These are phyloP conservation scores for Drosophila burlai DNA, from an alignment of 1,140 invertebrate genomes.

Conservation along the genomic window DNA sequence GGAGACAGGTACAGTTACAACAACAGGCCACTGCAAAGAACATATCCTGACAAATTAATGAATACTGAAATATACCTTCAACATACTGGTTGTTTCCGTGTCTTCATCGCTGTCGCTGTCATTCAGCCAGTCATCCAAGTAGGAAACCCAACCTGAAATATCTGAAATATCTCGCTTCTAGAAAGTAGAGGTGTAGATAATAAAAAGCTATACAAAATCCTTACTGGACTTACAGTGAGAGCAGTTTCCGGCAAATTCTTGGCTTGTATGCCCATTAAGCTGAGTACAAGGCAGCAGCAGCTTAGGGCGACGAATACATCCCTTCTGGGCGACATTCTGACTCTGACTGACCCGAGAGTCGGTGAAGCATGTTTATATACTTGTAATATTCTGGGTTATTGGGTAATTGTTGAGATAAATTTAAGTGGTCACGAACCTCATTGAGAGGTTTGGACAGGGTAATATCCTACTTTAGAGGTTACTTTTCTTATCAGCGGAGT, in stretches of 20 bases:
- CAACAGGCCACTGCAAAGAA: constrained; percentile 6
- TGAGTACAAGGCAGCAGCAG: constrained; percentile 29
- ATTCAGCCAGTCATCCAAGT: constrained; percentile 29
- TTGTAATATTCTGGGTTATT: constrained; percentile 9
- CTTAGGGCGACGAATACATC: constrained; percentile 26
- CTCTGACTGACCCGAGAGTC: constrained; percentile 28
- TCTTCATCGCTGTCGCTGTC: constrained; percentile 20
- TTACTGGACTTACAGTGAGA: constrained; percentile 17
- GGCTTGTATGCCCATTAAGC: constrained; percentile 7
- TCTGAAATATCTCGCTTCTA: constrained; percentile 26
- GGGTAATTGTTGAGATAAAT: neutral
- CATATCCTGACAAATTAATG: constrained; percentile 45
- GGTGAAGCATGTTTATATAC: constrained; percentile 51
- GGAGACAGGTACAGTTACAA: constrained; percentile 58
- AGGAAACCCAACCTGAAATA: constrained; percentile 40
- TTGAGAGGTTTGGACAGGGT: neutral
- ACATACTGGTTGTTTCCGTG: constrained; percentile 51
- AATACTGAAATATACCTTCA: neutral
- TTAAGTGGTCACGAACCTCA: neutral
- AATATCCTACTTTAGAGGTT: neutral
- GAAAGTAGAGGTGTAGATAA: neutral
- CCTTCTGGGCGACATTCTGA: constrained; percentile 50
- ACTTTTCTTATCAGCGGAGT: no score
- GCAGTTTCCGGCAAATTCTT: constrained; percentile 11
- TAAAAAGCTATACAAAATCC: no score